Evolutionary conservation across 2,113 vertebrate species (phyloP).

Genomic region (Calyptomena viridis): DNA sequence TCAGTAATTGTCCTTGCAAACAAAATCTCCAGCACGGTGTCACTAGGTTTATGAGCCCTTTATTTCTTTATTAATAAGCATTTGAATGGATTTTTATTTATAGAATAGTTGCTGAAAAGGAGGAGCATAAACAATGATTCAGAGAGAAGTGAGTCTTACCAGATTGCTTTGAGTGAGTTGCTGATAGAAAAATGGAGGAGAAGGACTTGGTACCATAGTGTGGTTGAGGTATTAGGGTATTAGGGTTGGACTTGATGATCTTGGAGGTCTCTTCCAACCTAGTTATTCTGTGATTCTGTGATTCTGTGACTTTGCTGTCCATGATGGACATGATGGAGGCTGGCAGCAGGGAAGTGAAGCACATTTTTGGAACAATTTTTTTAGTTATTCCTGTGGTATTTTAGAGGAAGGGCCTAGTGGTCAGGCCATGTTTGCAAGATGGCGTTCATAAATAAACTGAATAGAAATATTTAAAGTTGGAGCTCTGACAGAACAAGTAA

Average conservation of each 20-base stretch:
- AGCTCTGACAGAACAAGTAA: background rate
- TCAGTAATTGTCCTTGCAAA: background rate
- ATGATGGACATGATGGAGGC: fast-evolving
- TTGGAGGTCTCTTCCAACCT: no score
- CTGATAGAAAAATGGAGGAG: background rate
- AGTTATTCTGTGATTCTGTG: no score
- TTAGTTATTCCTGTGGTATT: background rate
- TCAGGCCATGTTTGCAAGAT: background rate
- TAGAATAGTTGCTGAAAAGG: background rate
- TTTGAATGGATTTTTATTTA: background rate
- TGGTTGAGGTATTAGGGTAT: no score
- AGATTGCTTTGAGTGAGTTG: background rate
- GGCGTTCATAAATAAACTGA: background rate
- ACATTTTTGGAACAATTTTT: background rate
- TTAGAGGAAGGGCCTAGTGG: background rate
- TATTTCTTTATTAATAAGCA: background rate
- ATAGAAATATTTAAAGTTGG: background rate
- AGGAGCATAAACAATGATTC: background rate
- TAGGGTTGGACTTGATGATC: no score
- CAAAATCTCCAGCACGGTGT: background rate
- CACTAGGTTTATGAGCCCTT: background rate
- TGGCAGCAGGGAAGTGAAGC: background rate
- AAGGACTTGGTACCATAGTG: no score
- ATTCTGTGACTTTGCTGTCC: background rate
- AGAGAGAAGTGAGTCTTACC: background rate